Evolutionary conservation across 1,140 invertebrate species (phyloP).

Genomic region (Phenacoccus solenopsis): DNA sequence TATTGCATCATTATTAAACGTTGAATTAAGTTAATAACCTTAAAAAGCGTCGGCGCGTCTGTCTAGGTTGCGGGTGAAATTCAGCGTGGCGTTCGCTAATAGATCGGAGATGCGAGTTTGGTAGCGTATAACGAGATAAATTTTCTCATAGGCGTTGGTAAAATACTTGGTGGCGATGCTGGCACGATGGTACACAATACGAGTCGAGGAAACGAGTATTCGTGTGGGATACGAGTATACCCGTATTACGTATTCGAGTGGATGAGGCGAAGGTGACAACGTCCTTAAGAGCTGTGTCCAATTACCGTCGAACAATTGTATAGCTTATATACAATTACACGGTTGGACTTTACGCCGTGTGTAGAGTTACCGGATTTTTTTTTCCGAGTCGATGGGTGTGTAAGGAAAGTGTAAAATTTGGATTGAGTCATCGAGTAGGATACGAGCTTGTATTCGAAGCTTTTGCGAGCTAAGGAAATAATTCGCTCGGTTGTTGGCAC

Average conservation of each 20-base stretch:
- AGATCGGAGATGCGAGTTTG: too few relatives aligned
- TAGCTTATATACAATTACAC: neutral
- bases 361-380: too few relatives aligned
- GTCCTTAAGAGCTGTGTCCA: neutral
- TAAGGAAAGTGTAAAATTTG: too few relatives aligned
- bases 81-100: neutral
- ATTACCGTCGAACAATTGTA: neutral
- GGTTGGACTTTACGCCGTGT: neutral
- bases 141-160: neutral
- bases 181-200: too few relatives aligned
- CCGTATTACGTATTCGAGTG: neutral
- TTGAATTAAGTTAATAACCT: neutral
- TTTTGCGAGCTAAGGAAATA: too few relatives aligned
- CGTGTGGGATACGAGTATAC: neutral
- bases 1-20: neutral
- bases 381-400: too few relatives aligned
- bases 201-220: too few relatives aligned
- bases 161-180: too few relatives aligned
- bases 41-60: neutral
- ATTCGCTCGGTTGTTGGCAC: too few relatives aligned
- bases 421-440: too few relatives aligned
- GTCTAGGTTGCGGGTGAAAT: neutral
- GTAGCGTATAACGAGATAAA: neutral
- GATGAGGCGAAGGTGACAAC: neutral
- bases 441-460: too few relatives aligned